Percentiles rank a stretch among this genome's conserved stretches.
These are phyloP conservation scores for Odontomyia ornata DNA, from an alignment of 2,888 invertebrate species.

Conservation along the genomic window DNA sequence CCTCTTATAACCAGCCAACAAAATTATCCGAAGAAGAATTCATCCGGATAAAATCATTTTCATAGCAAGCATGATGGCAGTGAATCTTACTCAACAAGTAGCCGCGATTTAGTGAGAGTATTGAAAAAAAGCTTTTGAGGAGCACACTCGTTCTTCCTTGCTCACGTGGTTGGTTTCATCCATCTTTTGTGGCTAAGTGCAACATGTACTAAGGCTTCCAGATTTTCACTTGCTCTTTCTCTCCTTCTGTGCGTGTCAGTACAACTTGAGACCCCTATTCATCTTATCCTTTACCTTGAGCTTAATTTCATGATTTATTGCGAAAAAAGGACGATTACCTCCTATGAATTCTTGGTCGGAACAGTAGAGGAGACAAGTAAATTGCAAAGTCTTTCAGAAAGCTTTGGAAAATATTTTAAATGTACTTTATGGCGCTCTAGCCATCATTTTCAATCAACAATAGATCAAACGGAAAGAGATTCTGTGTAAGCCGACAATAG, in stretches of 20 bases:
- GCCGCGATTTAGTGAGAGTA: neutral
- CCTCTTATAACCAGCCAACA: neutral
- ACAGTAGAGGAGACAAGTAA: neutral
- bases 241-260: neutral
- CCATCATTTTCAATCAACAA: too few species aligned
- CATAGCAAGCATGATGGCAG: neutral
- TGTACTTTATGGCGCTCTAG: too few species aligned
- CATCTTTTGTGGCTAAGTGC: conserved; percentile 23
- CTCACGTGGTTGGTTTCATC: neutral
- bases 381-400: neutral
- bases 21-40: conserved; percentile 24
- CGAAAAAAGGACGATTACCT: conserved; percentile 24
- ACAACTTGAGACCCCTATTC: conserved; percentile 18
- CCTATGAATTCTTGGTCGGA: neutral
- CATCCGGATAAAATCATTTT: conserved; percentile 20
- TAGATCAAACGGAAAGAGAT: too few species aligned
- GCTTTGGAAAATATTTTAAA: too few species aligned
- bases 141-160: neutral
- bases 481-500: too few species aligned
- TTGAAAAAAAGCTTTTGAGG: neutral
- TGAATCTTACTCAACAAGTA: conserved; percentile 34
- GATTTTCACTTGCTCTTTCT: conserved; percentile 1
- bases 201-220: neutral
- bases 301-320: conserved; percentile 43
- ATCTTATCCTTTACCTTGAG: conserved; percentile 34